Conservation (phyloP, 2,888 invertebrate genomes). For the Cantharis rustica region DNA sequence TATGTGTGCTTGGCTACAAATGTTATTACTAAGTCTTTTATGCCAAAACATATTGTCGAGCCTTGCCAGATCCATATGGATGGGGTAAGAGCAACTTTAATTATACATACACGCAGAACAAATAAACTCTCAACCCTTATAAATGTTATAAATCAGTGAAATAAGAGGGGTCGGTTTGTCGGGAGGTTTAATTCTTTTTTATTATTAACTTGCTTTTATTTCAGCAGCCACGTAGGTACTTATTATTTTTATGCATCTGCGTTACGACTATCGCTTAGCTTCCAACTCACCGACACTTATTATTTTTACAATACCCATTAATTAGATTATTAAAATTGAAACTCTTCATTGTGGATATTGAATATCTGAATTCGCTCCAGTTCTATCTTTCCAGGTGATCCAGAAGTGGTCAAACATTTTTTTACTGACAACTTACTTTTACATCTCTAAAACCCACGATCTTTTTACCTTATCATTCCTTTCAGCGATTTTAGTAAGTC, state of each 20-base stretch:
- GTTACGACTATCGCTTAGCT: not conserved
- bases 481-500: too few relatives aligned
- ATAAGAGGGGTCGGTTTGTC: conserved; percentile 34
- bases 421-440: too few relatives aligned
- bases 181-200: conserved; percentile 33
- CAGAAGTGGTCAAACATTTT: too few relatives aligned
- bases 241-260: conserved; percentile 9
- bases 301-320: too few relatives aligned
- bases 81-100: conserved; percentile 46
- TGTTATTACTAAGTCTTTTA: conserved; percentile 28
- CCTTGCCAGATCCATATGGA: conserved; percentile 31
- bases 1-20: not conserved
- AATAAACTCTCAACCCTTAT: conserved; percentile 37
- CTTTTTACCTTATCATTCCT: too few relatives aligned
- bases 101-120: conserved; percentile 43
- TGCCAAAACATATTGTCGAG: conserved; percentile 45
- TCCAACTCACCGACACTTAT: too few relatives aligned
- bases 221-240: conserved; percentile 9
- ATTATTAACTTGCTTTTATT: conserved; percentile 36
- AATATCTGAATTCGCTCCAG: too few relatives aligned
- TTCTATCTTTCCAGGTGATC: too few relatives aligned
- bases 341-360: too few relatives aligned
- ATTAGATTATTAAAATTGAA: too few relatives aligned
- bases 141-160: conserved; percentile 36
- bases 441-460: too few relatives aligned